Percentiles rank a stretch among this genome's conserved stretches.
Conservation (phyloP, 2,113 vertebrate species). For the Podarcis muralis region DNA sequence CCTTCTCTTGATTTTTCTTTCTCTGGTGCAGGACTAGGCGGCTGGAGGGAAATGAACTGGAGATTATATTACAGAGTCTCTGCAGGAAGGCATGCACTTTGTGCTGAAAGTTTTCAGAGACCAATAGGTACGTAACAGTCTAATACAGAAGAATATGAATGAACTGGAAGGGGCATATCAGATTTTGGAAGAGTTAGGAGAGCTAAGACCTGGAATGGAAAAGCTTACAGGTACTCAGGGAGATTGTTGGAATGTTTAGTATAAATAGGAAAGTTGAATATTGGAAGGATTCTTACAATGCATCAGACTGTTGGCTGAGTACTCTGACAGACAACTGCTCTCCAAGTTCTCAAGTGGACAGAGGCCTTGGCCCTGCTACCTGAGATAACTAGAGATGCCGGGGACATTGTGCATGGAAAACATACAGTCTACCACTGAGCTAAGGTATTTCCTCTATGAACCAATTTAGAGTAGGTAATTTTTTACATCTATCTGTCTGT, state of each 20-base stretch:
- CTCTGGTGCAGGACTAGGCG: background rate
- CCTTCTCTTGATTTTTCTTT: background rate
- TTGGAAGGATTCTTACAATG: background rate
- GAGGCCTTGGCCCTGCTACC: background rate
- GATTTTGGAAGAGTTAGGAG: background rate
- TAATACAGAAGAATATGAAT: background rate
- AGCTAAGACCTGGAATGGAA: background rate
- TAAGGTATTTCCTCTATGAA: background rate
- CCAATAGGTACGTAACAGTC: constrained; percentile 1
- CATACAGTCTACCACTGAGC: background rate
- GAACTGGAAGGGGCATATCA: background rate
- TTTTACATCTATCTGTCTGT: background rate
- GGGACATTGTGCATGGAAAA: background rate
- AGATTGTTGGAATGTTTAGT: background rate
- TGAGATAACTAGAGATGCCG: background rate
- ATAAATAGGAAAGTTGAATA: background rate
- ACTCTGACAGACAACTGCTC: background rate
- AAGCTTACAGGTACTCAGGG: background rate
- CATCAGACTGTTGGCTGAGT: background rate
- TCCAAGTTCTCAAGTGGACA: background rate
- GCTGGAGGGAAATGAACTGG: constrained; percentile 6
- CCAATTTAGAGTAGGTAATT: background rate
- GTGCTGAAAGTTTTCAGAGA: background rate
- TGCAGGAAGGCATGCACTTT: background rate
- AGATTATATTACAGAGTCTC: background rate